phyloP scores from a whole-genome alignment of 2,797 vertebrate species.

The Dermochelys coriacea region DNA sequence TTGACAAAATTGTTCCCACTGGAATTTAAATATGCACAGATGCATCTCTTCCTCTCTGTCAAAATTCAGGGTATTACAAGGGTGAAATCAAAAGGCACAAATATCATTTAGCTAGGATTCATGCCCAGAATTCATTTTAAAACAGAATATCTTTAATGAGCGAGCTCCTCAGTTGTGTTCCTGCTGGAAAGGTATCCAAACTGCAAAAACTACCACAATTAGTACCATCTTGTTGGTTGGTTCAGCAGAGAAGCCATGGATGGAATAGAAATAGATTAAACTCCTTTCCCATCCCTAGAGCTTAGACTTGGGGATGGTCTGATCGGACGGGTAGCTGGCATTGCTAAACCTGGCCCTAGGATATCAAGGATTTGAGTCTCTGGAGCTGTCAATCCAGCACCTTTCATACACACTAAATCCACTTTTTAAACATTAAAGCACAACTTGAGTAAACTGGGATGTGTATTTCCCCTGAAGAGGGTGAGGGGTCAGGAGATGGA shows the following conservation, averaged over 20 bases:
- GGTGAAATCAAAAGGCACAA: neutral
- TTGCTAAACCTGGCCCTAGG: fast-evolving
- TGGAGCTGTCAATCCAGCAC: too few relatives aligned
- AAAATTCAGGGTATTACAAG: neutral
- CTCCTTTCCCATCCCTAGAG: neutral
- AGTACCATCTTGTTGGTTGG: neutral
- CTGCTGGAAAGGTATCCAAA: neutral
- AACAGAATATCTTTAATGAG: neutral
- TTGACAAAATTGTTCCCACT: conserved; percentile 73
- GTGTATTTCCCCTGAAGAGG: neutral
- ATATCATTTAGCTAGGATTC: neutral
- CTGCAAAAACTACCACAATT: fast-evolving
- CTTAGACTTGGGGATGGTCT: fast-evolving
- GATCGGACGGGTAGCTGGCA: neutral
- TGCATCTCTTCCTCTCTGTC: neutral
- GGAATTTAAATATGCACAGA: conserved; percentile 12
- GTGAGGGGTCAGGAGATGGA: neutral
- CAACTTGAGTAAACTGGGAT: neutral
- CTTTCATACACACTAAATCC: neutral
- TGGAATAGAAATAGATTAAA: fast-evolving
- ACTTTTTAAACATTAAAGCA: neutral
- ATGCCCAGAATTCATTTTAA: neutral
- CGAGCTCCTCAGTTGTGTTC: fast-evolving
- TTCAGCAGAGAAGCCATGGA: neutral
- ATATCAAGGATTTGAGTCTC: neutral